Evolutionary conservation across 2,888 invertebrate genomes (phyloP).

Genomic region (Drosophila subsilvestris): DNA sequence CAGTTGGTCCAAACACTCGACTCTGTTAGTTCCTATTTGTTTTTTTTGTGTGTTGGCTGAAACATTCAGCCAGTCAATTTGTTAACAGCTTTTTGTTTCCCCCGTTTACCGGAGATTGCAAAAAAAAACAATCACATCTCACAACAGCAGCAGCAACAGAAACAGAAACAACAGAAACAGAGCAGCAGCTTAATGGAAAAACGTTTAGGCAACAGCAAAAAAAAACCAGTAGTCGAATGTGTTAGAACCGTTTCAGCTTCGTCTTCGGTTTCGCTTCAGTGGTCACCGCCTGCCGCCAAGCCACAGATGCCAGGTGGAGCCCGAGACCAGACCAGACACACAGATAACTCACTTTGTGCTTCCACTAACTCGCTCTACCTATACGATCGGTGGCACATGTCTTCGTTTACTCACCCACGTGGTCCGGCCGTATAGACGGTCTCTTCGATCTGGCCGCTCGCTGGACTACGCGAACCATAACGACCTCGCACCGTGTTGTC

Average conservation of each 20-base stretch:
- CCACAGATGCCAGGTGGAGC: slow-evolving; percentile 43
- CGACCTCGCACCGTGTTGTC: slow-evolving; percentile 89
- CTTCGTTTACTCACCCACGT: slow-evolving; percentile 86
- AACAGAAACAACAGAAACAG: slow-evolving; percentile 13
- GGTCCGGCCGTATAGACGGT: slow-evolving; percentile 91
- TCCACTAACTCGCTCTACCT: slow-evolving; percentile 22
- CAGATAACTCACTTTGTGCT: slow-evolving; percentile 64
- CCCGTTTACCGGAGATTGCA: slow-evolving; percentile 75
- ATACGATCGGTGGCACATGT: slow-evolving; percentile 6
- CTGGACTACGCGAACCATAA: slow-evolving; percentile 90
- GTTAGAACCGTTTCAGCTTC: slow-evolving; percentile 71
- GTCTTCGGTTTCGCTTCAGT: slow-evolving; percentile 71
- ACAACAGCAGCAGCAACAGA: slow-evolving; percentile 29
- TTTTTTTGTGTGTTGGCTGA: too few species aligned
- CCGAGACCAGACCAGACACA: slow-evolving; percentile 35
- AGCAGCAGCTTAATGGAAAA: slow-evolving; percentile 60
- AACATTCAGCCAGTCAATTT: slow-evolving; percentile 59
- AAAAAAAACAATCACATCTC: slow-evolving; percentile 49
- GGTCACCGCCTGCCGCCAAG: slow-evolving; percentile 53
- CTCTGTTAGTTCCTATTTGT: too few species aligned
- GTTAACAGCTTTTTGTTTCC: slow-evolving; percentile 75
- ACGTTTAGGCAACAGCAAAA: slow-evolving; percentile 61
- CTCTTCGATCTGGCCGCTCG: slow-evolving; percentile 88
- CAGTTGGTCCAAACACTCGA: too few species aligned
- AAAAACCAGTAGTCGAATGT: slow-evolving; percentile 45